phyloP scores from a whole-genome alignment of 1,140 invertebrate genomes.

The Prorops nasuta region DNA sequence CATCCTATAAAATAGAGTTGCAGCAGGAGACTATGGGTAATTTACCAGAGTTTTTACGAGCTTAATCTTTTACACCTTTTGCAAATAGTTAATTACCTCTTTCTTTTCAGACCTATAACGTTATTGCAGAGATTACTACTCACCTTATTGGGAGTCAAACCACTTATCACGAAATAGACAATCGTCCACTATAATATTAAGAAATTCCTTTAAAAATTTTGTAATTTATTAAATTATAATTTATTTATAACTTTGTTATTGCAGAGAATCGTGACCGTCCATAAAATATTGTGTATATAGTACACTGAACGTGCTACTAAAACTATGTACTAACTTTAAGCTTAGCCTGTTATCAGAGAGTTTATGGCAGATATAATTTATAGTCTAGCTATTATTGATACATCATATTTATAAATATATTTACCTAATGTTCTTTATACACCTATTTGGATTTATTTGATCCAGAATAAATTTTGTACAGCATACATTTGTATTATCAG shows the following conservation, averaged over 20 bases:
- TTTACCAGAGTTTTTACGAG: conserved; percentile 44
- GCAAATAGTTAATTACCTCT: conserved; percentile 5
- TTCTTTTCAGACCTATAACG: conserved; percentile 50
- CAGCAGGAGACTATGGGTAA: conserved; percentile 88
- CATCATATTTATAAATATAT: too few relatives aligned
- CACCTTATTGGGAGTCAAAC: conserved; percentile 41
- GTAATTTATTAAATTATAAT: conserved; percentile 40
- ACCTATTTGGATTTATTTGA: too few relatives aligned
- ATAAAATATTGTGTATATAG: too few relatives aligned
- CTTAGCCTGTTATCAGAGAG: too few relatives aligned
- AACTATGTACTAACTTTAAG: too few relatives aligned
- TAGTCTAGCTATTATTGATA: too few relatives aligned
- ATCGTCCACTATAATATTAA: conserved; percentile 43
- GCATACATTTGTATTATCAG: conserved; percentile 37
- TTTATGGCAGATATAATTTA: too few relatives aligned
- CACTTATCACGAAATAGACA: conserved; percentile 47
- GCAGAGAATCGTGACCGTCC: too few relatives aligned
- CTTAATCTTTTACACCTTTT: conserved; percentile 6
- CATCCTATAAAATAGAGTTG: conserved; percentile 90
- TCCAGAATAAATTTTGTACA: conserved; percentile 45
- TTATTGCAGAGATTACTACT: conserved; percentile 36
- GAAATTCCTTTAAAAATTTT: conserved; percentile 34
- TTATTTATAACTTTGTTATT: too few relatives aligned
- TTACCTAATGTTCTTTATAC: too few relatives aligned
- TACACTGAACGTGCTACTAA: too few relatives aligned